A percentile compares a stretch with the other conserved stretches of the same genome.
phyloP scores from a whole-genome alignment of 1,140 invertebrate species.

The Brachionus asplanchnoidis region DNA sequence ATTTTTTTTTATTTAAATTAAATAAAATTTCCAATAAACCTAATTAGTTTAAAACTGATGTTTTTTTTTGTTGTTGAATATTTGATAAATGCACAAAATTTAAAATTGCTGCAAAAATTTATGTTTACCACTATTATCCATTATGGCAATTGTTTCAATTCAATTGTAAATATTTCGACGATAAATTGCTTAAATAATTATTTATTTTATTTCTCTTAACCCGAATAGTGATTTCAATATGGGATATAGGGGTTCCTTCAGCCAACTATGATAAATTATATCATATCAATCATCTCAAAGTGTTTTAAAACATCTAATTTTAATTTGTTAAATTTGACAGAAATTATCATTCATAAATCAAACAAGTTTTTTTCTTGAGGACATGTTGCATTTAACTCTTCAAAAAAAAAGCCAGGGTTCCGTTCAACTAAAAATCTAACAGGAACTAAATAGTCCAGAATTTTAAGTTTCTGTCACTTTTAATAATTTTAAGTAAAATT shows the following conservation, averaged over 20 bases:
- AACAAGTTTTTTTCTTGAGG: background rate
- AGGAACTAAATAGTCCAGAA: background rate
- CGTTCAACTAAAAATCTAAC: background rate
- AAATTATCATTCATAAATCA: background rate
- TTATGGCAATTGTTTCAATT: background rate
- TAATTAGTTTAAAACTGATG: background rate
- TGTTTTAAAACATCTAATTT: background rate
- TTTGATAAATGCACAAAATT: background rate
- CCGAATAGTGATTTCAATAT: background rate
- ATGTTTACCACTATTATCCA: background rate
- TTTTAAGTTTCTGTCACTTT: background rate
- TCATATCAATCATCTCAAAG: background rate
- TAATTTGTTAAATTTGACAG: background rate
- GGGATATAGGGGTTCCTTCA: background rate
- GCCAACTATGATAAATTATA: background rate
- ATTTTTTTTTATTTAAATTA: background rate
- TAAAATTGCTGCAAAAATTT: background rate
- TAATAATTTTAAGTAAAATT: background rate
- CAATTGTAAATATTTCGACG: background rate
- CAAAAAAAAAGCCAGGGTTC: background rate
- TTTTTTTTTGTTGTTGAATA: background rate
- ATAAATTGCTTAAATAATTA: conserved; percentile 6
- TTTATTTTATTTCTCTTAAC: background rate
- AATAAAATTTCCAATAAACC: background rate
- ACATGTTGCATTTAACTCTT: background rate